Evolutionary conservation across 1,140 invertebrate species (phyloP).

Genomic region (Chelonus insularis): DNA sequence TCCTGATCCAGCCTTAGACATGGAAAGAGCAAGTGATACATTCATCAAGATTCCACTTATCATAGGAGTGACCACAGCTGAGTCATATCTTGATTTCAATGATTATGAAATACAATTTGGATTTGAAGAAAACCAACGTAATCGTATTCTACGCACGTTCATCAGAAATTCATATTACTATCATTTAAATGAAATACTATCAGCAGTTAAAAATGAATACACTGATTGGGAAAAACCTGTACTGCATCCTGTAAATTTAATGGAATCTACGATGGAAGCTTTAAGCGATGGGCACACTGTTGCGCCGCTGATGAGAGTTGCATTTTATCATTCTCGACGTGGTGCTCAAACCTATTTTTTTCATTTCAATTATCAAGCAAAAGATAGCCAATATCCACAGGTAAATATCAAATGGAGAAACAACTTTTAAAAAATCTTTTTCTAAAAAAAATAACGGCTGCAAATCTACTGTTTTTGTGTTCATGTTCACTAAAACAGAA

Average conservation of each 20-base stretch:
- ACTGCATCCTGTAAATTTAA: conserved; percentile 78
- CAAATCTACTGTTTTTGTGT: too few species aligned
- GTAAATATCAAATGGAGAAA: conserved; percentile 54
- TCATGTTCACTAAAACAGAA: too few species aligned
- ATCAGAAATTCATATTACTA: conserved; percentile 84
- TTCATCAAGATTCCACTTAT: conserved; percentile 73
- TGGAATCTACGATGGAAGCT: conserved; percentile 86
- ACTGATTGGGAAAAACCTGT: conserved; percentile 89
- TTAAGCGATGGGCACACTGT: conserved; percentile 82
- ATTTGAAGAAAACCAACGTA: conserved; percentile 76
- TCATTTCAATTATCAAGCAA: conserved; percentile 80
- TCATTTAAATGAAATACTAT: conserved; percentile 90
- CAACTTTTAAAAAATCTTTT: too few species aligned
- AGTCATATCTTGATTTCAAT: conserved; percentile 76
- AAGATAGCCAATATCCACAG: conserved; percentile 74
- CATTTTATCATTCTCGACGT: conserved; percentile 70
- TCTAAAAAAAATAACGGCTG: too few species aligned
- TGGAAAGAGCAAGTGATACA: conserved; percentile 69
- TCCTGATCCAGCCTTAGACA: conserved; percentile 65
- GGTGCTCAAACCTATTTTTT: conserved; percentile 76
- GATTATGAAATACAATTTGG: conserved; percentile 76
- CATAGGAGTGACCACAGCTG: conserved; percentile 72
- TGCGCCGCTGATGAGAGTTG: conserved; percentile 71
- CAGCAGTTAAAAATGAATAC: conserved; percentile 89
- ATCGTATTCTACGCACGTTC: conserved; percentile 77